Conservation (phyloP, 2,113 vertebrate genomes). For the Perca fluviatilis region DNA sequence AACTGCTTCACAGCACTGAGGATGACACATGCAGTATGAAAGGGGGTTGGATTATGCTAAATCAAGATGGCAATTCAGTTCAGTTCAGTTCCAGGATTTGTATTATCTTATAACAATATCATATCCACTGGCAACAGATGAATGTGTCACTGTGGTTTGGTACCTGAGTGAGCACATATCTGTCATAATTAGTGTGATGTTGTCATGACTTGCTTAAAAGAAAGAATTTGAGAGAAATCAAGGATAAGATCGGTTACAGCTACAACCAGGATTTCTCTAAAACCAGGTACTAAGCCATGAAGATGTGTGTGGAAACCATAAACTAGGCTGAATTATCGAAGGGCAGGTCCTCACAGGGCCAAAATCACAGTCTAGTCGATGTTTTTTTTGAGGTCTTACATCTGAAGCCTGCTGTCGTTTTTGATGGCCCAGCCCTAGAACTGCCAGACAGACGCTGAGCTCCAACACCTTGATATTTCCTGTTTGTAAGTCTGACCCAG, state of each 20-base stretch:
- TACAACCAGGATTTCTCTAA: conserved; percentile 12
- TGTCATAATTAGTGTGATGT: conserved; percentile 42
- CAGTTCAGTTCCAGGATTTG: conserved; percentile 38
- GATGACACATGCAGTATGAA: conserved; percentile 34
- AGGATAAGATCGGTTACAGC: conserved; percentile 20
- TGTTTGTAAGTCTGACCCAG: conserved; percentile 36
- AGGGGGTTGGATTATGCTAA: conserved; percentile 51
- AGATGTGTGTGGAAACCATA: conserved; percentile 4
- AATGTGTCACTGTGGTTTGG: conserved; percentile 40
- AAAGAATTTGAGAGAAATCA: conserved; percentile 20
- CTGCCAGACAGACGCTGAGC: conserved; percentile 43
- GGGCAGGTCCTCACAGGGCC: conserved; percentile 13
- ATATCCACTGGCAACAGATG: conserved; percentile 29
- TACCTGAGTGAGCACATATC: conserved; percentile 48
- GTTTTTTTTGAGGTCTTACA: neutral
- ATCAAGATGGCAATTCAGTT: conserved; percentile 39
- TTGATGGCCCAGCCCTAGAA: conserved; percentile 50
- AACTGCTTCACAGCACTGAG: neutral
- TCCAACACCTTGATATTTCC: conserved; percentile 29
- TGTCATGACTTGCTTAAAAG: conserved; percentile 20
- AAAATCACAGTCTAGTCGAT: conserved; percentile 7
- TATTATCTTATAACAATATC: conserved; percentile 39
- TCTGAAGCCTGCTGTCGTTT: conserved; percentile 37
- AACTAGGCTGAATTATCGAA: conserved; percentile 19
- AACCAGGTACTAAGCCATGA: neutral